phyloP scores from a whole-genome alignment of 2,113 vertebrate genomes.

The Centropristis striata region DNA sequence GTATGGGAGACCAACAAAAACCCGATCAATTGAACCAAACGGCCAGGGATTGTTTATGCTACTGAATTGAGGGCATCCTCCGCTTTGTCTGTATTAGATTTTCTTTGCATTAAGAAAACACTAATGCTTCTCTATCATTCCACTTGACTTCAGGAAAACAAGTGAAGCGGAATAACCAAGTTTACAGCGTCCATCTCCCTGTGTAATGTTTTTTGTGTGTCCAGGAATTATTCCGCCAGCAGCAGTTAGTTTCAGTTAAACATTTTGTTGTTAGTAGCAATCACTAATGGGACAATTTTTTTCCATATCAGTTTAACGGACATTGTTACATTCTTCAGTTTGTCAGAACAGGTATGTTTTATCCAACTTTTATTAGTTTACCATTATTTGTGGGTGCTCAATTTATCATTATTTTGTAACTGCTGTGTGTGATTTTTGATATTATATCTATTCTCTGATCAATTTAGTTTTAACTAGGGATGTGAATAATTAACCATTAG shows the following conservation, averaged over 20 bases:
- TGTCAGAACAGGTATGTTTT: too few relatives aligned
- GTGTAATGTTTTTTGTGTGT: conserved; percentile 40
- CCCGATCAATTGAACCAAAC: conserved; percentile 47
- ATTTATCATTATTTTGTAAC: not conserved
- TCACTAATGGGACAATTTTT: not conserved
- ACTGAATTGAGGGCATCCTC: not conserved
- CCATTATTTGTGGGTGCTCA: not conserved
- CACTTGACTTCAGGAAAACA: conserved; percentile 17
- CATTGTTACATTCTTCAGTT: not conserved
- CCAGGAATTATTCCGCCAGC: not conserved
- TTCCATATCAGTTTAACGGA: not conserved
- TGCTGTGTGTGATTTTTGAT: not conserved
- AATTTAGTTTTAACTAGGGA: too few relatives aligned
- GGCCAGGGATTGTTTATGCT: not conserved
- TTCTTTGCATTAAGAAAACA: conserved; percentile 53
- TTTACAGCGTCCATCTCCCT: not conserved
- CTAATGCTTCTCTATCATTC: conserved; percentile 17
- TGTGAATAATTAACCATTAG: too few relatives aligned
- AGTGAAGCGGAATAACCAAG: conserved; percentile 32
- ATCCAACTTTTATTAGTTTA: not conserved
- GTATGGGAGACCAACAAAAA: conserved; percentile 19
- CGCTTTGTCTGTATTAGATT: conserved; percentile 69
- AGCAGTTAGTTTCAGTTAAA: not conserved
- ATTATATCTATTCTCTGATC: not conserved
- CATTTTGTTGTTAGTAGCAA: conserved; percentile 26